These are phyloP conservation scores for Sarcophaga caerulescens DNA, from an alignment of 2,888 invertebrate species.

Conservation along the genomic window DNA sequence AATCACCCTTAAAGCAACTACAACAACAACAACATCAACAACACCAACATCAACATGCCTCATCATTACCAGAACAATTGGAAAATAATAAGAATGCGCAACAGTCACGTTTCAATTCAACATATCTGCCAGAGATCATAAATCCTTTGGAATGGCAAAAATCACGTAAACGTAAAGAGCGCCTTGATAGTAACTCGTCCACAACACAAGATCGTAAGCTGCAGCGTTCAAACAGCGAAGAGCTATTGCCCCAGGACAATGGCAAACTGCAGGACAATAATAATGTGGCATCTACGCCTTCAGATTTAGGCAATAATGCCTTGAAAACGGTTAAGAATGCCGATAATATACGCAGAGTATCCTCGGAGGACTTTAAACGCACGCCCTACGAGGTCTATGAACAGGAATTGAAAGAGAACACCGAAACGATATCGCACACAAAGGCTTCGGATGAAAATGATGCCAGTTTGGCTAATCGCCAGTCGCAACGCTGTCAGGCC, in stretches of 20 bases:
- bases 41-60: conserved; percentile 54
- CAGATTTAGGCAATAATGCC: conserved; percentile 65
- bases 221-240: conserved; percentile 85
- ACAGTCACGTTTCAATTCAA: conserved; percentile 76
- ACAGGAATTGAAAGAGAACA: conserved; percentile 71
- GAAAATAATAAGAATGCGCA: conserved; percentile 67
- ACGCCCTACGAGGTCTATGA: conserved; percentile 76
- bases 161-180: conserved; percentile 85
- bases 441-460: conserved; percentile 75
- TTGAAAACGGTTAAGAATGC: conserved; percentile 62
- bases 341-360: conserved; percentile 78
- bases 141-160: conserved; percentile 81
- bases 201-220: conserved; percentile 84
- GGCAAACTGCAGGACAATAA: conserved; percentile 78
- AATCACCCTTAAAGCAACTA: conserved; percentile 61
- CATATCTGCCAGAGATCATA: conserved; percentile 81
- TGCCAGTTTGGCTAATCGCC: conserved; percentile 75
- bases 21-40: conserved; percentile 55
- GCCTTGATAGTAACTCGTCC: conserved; percentile 84
- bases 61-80: conserved; percentile 61
- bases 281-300: conserved; percentile 69
- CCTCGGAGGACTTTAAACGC: conserved; percentile 79
- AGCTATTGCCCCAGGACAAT: conserved; percentile 83
- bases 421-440: conserved; percentile 40
- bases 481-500: conserved; percentile 63